These are phyloP conservation scores for Xerus rutilus DNA, from an alignment of 2,797 vertebrate genomes.

Conservation along the genomic window DNA sequence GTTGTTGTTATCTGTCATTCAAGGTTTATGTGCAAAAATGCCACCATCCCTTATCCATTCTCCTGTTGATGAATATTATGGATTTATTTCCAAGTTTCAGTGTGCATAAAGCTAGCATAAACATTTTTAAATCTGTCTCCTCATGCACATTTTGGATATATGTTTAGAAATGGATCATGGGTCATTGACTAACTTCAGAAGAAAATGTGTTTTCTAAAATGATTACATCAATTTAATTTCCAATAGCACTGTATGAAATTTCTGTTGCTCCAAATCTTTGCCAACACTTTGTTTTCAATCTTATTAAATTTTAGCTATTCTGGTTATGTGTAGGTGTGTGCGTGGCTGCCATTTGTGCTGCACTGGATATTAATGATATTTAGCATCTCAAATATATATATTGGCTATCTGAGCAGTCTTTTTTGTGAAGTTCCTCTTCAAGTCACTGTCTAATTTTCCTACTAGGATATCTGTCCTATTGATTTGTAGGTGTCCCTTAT, in stretches of 20 bases:
- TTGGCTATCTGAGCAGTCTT: not conserved
- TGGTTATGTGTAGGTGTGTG: not conserved
- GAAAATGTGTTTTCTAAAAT: not conserved
- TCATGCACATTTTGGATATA: not conserved
- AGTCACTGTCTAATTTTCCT: not conserved
- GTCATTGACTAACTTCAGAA: not conserved
- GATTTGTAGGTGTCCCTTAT: not conserved
- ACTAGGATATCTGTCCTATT: not conserved
- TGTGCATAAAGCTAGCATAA: not conserved
- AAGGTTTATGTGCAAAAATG: not conserved
- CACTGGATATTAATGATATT: not conserved
- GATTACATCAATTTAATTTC: not conserved
- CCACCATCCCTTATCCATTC: not conserved
- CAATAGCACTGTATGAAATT: not conserved
- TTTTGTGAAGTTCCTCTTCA: not conserved
- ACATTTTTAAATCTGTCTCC: not conserved
- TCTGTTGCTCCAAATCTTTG: not conserved
- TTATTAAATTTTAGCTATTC: not conserved
- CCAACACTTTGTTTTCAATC: not conserved
- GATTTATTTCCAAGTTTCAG: not conserved
- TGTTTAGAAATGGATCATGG: not conserved
- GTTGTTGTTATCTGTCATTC: not conserved
- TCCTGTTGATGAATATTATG: not conserved
- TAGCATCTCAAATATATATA: not conserved
- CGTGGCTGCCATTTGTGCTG: not conserved